Evolutionary conservation across 2,113 vertebrate genomes (phyloP).

Genomic region (Halichoerus grypus): DNA sequence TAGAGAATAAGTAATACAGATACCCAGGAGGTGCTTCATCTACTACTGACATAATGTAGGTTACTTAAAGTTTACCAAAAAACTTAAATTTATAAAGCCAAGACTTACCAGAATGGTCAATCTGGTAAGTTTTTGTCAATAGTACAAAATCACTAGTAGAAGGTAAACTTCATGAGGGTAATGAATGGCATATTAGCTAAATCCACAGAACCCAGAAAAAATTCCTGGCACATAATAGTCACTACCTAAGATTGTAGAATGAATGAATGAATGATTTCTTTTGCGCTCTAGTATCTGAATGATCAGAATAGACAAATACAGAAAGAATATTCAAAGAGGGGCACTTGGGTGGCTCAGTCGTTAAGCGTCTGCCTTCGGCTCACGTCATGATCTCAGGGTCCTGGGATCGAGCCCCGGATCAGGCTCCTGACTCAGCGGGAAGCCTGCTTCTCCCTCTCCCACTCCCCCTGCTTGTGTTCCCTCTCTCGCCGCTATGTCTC

Average conservation of each 20-base stretch:
- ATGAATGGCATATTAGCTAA: neutral
- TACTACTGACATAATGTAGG: neutral
- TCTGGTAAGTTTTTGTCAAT: neutral
- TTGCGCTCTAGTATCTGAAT: neutral
- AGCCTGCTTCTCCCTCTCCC: too few relatives aligned
- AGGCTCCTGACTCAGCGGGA: too few relatives aligned
- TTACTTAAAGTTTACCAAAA: neutral
- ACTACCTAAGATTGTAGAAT: neutral
- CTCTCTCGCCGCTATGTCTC: too few relatives aligned
- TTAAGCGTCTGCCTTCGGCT: too few relatives aligned
- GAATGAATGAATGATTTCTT: neutral
- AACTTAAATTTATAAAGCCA: neutral
- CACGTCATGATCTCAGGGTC: too few relatives aligned
- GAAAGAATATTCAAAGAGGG: constrained; percentile 31
- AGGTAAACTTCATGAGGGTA: neutral
- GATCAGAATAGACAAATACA: neutral
- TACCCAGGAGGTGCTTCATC: neutral
- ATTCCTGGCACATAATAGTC: neutral
- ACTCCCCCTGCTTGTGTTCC: too few relatives aligned
- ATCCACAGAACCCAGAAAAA: neutral
- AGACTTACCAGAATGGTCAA: neutral
- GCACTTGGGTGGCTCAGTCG: too few relatives aligned
- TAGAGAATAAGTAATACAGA: neutral
- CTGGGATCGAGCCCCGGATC: too few relatives aligned
- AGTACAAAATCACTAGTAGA: neutral